phyloP scores from a whole-genome alignment of 2,797 vertebrate species.

The Enteromius unitaeniatus region DNA sequence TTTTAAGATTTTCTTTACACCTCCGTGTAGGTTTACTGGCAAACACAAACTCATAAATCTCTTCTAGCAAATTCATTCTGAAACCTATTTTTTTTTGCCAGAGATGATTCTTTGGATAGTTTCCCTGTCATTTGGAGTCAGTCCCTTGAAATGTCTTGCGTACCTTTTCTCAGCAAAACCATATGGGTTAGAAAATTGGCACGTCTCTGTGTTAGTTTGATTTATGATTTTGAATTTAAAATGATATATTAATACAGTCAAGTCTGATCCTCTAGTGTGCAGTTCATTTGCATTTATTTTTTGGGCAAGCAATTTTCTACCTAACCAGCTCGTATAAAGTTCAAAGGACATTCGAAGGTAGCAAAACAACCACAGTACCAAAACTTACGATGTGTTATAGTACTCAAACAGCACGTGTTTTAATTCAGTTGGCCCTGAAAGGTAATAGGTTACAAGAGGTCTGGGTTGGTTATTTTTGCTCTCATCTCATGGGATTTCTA shows the following conservation, averaged over 20 bases:
- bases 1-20: slow-evolving; percentile 10
- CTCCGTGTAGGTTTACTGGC: background rate
- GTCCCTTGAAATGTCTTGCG: background rate
- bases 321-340: background rate
- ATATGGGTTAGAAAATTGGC: slow-evolving; percentile 6
- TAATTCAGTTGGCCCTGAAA: background rate
- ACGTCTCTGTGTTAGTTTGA: background rate
- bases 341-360: background rate
- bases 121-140: slow-evolving; percentile 20
- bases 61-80: background rate
- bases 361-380: background rate
- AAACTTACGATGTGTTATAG: background rate
- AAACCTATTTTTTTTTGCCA: slow-evolving; percentile 20
- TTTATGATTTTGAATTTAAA: slow-evolving; percentile 11
- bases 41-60: slow-evolving; percentile 7
- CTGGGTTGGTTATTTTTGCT: background rate
- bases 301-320: background rate
- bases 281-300: background rate
- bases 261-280: background rate
- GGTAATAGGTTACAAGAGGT: background rate
- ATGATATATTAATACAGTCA: background rate
- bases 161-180: background rate
- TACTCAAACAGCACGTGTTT: background rate
- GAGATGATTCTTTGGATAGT: slow-evolving; percentile 6
- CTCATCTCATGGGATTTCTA: background rate